Conservation (phyloP, 2,888 invertebrate genomes). For the Troglohyphantes excavatus region DNA sequence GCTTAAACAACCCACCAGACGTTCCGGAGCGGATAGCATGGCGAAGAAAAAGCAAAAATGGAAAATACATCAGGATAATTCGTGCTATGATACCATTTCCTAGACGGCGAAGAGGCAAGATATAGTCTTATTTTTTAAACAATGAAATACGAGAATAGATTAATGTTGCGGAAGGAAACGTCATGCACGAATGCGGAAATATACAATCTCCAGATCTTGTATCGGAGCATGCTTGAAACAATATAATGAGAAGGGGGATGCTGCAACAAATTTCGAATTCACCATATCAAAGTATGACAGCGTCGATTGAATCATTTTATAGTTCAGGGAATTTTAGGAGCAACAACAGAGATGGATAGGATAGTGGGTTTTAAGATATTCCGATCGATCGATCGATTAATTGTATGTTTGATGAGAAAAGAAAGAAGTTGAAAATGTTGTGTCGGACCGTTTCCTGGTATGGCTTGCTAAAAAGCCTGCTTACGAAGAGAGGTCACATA, state of each 20-base stretch:
- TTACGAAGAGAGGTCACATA: too few relatives aligned
- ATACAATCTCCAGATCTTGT: slow-evolving; percentile 37
- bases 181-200: slow-evolving; percentile 71
- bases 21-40: too few relatives aligned
- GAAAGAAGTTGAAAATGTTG: too few relatives aligned
- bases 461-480: too few relatives aligned
- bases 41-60: neutral
- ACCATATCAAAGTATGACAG: neutral
- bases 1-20: too few relatives aligned
- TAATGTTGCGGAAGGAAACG: slow-evolving; percentile 49
- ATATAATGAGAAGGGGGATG: slow-evolving; percentile 4
- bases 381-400: too few relatives aligned
- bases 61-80: slow-evolving; percentile 21
- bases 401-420: too few relatives aligned
- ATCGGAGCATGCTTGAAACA: slow-evolving; percentile 7
- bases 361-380: too few relatives aligned
- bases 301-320: too few relatives aligned
- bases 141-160: slow-evolving; percentile 52
- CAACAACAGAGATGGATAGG: too few relatives aligned
- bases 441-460: too few relatives aligned
- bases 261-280: neutral
- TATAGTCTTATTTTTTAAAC: slow-evolving; percentile 40
- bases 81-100: slow-evolving; percentile 8
- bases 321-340: too few relatives aligned
- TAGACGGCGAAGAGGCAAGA: neutral